Base-by-base conservation (phyloP, 2,797 vertebrate species). In the Acipenser ruthenus region DNA sequence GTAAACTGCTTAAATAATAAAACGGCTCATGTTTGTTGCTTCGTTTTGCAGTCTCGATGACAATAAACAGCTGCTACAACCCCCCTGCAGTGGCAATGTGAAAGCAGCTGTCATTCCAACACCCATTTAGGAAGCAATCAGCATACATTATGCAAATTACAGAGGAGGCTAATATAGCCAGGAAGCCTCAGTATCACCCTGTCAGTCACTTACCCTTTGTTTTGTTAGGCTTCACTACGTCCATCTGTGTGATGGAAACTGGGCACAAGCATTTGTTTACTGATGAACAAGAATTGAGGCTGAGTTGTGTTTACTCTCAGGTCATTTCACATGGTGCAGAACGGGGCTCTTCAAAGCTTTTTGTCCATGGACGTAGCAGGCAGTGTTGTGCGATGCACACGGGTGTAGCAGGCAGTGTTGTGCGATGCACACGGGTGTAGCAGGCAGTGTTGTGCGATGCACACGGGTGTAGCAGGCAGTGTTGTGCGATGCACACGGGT, bases 71-170 rank as follows among this genome's bases (percentile, higher is more conserved):
- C 64, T 65, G 64, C 8, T 37, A 12, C 10, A 11, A 37, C 13
- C 12, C 63, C 6, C 52, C 23, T 10, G 49, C 47, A 12, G 61
- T 8, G 60, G 6, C 23, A n/a, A 10, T n/a, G 67, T 66, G 65
- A 75, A 75, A 58, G 74, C 69, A 63, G 69, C 78, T 87, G 87
- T 83, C 86, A 84, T 79, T 83, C 81, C 70, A 77, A 78, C 75
- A 82, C 75, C 78, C 67, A 65, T 84, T 84, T 85, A 89, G 81
- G 84, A 86, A 78, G 79, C 86, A 88, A 89, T 88, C 88, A 89
- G 81, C 83, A 87, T 87, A 84, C 85, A 90, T 89, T 88, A 88
- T 88, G 87, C 78, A 86, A 85, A 85, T 85, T 79, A 86, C 78
- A 79, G 82, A 82, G 65, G 62, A 75, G 80, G 80, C 71, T 80